Percentiles rank a stretch among this genome's conserved stretches.
These are phyloP conservation scores for Anticlea derivata DNA, from an alignment of 2,888 invertebrate genomes.

Conservation along the genomic window DNA sequence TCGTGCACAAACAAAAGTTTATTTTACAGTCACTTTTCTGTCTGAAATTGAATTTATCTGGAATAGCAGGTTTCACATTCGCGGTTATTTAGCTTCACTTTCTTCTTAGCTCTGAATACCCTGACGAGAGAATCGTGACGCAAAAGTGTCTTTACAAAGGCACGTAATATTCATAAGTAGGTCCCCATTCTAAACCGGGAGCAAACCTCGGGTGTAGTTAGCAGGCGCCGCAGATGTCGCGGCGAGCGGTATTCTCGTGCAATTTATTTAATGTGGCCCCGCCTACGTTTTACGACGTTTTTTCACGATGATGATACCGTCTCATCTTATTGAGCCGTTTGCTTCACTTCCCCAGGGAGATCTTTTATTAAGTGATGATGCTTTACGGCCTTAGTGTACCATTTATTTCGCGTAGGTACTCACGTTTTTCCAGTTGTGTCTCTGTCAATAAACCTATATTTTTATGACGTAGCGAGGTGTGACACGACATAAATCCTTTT, in stretches of 20 bases:
- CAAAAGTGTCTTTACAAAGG: slow-evolving; percentile 22
- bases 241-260: slow-evolving; percentile 62
- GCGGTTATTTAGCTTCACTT: background rate
- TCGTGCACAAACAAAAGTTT: no score
- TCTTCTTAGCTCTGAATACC: background rate
- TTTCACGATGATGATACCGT: slow-evolving; percentile 70
- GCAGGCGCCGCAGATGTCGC: slow-evolving; percentile 62
- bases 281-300: slow-evolving; percentile 72
- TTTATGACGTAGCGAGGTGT: slow-evolving; percentile 35
- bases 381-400: slow-evolving; percentile 57
- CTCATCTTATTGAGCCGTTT: slow-evolving; percentile 78
- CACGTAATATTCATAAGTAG: slow-evolving; percentile 29
- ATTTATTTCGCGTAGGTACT: slow-evolving; percentile 48
- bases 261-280: slow-evolving; percentile 77
- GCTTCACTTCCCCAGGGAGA: slow-evolving; percentile 66
- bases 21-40: no score
- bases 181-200: slow-evolving; percentile 31
- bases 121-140: slow-evolving; percentile 18
- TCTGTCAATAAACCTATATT: slow-evolving; percentile 43
- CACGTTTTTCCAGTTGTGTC: slow-evolving; percentile 40
- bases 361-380: slow-evolving; percentile 76
- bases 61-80: background rate
- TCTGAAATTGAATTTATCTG: no score
- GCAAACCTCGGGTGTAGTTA: slow-evolving; percentile 42
- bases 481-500: slow-evolving; percentile 29